Evolutionary conservation across 2,113 vertebrate genomes (phyloP), one percentile per base, ranked within the genome.

Genomic region (Lynx canadensis): DNA sequence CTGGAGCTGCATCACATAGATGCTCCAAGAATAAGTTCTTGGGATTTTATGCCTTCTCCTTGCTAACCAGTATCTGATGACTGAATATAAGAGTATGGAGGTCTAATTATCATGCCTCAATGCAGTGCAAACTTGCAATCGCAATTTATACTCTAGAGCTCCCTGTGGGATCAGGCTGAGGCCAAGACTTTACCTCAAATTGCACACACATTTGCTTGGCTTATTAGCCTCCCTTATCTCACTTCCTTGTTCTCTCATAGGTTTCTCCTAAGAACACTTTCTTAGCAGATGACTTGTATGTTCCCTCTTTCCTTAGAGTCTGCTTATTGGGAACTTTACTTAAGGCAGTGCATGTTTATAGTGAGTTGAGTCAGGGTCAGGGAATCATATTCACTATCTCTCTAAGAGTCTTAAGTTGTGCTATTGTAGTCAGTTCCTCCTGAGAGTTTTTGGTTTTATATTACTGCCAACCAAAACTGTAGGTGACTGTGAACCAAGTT

Each of bases 311-410:
- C 69, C 4, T 63, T 65, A 21, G 21, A 7, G 14, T 21, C 29
- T 81, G 16, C 29, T 92, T 81, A 63, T 79, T 82, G 41, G 55
- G 60, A 91, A 69, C 36, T 68, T 66, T 36, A 55, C 11, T 36
- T 78, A 83, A 86, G 29, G 31, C 36, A 29, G 25, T 86, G 19
- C 10, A 8, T 89, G 23, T 98, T 95, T 97, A 41, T 71, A 52
- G 73, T n/a, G 31, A 68, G 7, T 33, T 92, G 63, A 71, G 5
- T 87, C 4, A 68, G 41, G 29, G 7, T 29, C 25, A 66, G 48
- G 60, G 7, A 48, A 5, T 80, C 63, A 10, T 48, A 31, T n/a
- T 11, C 12, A 19, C 38, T 73, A 1, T 16, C 27, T 94, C 65
- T 93, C 50, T 86, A 7, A 52, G 63, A 83, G 36, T 82, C 48